Evolutionary conservation across 2,888 invertebrate genomes (phyloP), one percentile per base, ranked within the genome.

Genomic region (Oscheius sp.): DNA sequence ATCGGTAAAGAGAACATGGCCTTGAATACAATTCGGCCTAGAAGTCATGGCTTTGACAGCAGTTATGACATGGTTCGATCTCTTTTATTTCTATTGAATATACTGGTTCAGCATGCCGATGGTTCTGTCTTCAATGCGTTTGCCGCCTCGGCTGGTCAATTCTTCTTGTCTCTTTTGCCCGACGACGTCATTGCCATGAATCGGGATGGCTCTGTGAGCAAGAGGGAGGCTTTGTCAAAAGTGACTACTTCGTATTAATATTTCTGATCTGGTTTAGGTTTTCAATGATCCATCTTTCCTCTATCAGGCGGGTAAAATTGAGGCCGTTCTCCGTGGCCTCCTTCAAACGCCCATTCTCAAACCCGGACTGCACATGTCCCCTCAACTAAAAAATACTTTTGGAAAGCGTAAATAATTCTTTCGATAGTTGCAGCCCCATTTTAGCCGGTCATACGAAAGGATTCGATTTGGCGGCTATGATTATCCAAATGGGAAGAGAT

Each of bases 71-170:
- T 91, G 0, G 89, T 86, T 45, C 27, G 75, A 27, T 1, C 6
- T 9, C 55, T 55, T n/a, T 16, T 52, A n/a, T 43, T 43, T 45
- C n/a, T 66, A 52, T 23, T 13, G 0, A n/a, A 7, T n/a, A 45
- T 53, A 5, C 49, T 21, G 35, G 59, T 82, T 75, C 72, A 86
- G 86, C 81, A 89, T 0, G 90, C 93, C 0, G 92, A 95, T 88
- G 92, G 94, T 0, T 91, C 92, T 9, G 91, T 94, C 69, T 93
- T 94, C 16, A 95, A 95, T 89, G 92, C 92, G 87, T 96, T 95
- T 89, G 93, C 95, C 0, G 68, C 88, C 0, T 79, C 84, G 2
- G 86, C 80, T 6, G 88, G 88, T 0, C 80, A 83, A 55, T 86
- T 88, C 79, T 88, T 88, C 78, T 76, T 82, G 41, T 71, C 86